Conservation (phyloP, 2,888 invertebrate genomes). For the Thalpophila matura region DNA sequence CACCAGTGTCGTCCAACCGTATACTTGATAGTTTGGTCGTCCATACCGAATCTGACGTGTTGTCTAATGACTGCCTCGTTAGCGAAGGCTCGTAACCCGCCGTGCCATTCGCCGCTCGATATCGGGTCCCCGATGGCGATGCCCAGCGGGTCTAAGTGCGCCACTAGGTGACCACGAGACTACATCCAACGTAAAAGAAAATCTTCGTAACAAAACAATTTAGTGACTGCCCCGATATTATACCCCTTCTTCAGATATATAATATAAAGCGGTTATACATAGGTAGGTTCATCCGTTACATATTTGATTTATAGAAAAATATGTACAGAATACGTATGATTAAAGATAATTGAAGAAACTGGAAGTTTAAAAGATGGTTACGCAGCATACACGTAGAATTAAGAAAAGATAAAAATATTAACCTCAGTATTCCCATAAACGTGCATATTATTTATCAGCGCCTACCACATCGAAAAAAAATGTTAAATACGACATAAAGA, state of each 20-base stretch:
- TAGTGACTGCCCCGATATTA: constrained; percentile 46
- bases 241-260: constrained; percentile 40
- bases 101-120: constrained; percentile 87
- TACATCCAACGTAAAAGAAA: constrained; percentile 83
- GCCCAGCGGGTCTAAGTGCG: constrained; percentile 97
- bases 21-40: constrained; percentile 68
- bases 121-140: constrained; percentile 94
- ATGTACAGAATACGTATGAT: constrained; percentile 32
- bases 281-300: constrained; percentile 31
- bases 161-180: constrained; percentile 98
- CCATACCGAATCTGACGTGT: constrained; percentile 90
- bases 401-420: constrained; percentile 37
- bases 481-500: constrained; percentile 49
- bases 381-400: constrained; percentile 30
- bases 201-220: constrained; percentile 61
- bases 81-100: constrained; percentile 88
- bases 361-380: constrained; percentile 42
- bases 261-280: constrained; percentile 56
- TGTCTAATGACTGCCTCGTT: constrained; percentile 89
- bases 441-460: constrained; percentile 50
- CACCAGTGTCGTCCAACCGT: constrained; percentile 76
- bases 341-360: constrained; percentile 18
- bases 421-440: constrained; percentile 55
- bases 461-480: constrained; percentile 31
- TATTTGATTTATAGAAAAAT: constrained; percentile 31